Base-by-base conservation (phyloP, 2,888 invertebrate species). In the Apamea anceps region DNA sequence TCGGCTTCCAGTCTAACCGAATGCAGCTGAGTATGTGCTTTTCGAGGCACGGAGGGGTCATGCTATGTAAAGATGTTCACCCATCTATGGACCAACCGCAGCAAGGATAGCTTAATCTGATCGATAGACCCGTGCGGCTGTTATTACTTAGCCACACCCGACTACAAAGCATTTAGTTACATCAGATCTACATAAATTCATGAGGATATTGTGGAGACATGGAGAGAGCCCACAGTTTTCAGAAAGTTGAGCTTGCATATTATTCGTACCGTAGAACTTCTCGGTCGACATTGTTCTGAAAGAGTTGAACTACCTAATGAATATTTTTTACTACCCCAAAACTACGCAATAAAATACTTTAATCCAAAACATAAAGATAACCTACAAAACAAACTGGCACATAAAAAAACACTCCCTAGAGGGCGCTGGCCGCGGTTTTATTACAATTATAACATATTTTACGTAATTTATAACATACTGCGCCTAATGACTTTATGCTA, bases 401-500 rank as follows among this genome's bases (percentile, higher is more conserved):
- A 92, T 87, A 90, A 89, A 85, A 77, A 87, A 87, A 87, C 92
- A 87, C 91, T 88, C 93, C 93, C 93, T 82, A 87, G 91, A 92
- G 94, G 94, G 94, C 91, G 94, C 93, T 90, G 92, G 90, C 92
- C 89, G 86, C 92, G 92, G 94, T 92, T 95, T 96, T 95, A 94
- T 94, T 93, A 94, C 91, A 92, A 93, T 94, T 93, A 94, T 91
- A 92, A 93, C 94, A 94, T 94, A 95, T 95, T 95, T 71, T 94
- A 93, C 88, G 91, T 96, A 94, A 96, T 96, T 96, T 96, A 96
- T 95, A 84, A 86, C 90, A 90, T 82, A 88, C 86, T 80, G 85
- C 87, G 75, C 80, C 82, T 91, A 96, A 96, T 95, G 95, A 94
- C 92, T 93, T 94, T 95, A 96, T 96, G 96, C 91, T 95, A 96